Evolutionary conservation across 2,113 vertebrate genomes (phyloP).

Genomic region (Progne subis): DNA sequence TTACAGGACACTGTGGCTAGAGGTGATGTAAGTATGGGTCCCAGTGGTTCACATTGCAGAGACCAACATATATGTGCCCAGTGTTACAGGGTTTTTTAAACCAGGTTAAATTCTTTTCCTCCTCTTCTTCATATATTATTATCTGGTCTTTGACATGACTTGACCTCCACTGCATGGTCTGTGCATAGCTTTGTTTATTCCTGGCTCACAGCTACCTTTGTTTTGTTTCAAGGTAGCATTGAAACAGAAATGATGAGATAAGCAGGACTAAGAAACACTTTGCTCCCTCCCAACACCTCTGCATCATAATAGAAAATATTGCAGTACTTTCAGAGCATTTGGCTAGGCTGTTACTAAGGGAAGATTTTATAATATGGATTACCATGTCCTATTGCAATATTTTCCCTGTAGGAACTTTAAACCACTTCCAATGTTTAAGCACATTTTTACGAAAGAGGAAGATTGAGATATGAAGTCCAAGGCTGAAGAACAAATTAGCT

Average conservation of each 20-base stretch:
- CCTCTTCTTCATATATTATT: background rate
- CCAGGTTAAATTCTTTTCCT: background rate
- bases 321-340: background rate
- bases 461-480: background rate
- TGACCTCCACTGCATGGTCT: background rate
- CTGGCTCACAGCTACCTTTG: slow-evolving; percentile 32
- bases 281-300: background rate
- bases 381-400: background rate
- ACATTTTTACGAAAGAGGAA: background rate
- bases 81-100: background rate
- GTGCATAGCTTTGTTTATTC: background rate
- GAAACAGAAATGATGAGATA: background rate
- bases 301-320: background rate
- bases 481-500: background rate
- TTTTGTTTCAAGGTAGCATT: slow-evolving; percentile 6
- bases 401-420: background rate
- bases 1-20: background rate
- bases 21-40: background rate
- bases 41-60: background rate
- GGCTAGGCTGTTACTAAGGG: background rate
- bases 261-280: background rate
- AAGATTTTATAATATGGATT: background rate
- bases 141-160: background rate
- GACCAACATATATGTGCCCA: background rate
- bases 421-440: background rate